Evolutionary conservation across 1,140 invertebrate species (phyloP), one percentile per base, ranked within the genome.

Genomic region (Danaus plexippus): DNA sequence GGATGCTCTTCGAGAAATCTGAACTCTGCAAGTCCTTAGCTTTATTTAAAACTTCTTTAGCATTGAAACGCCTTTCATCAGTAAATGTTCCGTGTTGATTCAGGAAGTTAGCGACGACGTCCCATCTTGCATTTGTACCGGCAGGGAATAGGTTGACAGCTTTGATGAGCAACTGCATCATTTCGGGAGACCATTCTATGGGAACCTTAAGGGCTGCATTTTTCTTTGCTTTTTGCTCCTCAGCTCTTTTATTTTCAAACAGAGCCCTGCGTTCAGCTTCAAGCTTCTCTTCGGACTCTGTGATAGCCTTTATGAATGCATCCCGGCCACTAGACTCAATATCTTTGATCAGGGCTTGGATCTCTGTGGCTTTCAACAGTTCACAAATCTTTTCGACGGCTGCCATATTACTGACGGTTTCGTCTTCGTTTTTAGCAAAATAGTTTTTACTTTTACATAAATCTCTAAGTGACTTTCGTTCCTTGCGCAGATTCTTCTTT

Each of bases 81-180:
- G 81, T 76, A 54, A 88, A 89, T 40, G 77, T 87, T 11, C 90
- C 89, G 75, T 99, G 98, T 76, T 98, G 97, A 77, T 97, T 97
- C 11, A 99, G 93, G 79, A 97, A 99, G 75, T 96, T 96, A 0
- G 97, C 95, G 2, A 99, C 95, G 0, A 98, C 96, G 58, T 98
- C 97, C 97, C 97, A 99, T 66, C 96, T 90, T 75, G 98, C 94
- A 80, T 93, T 95, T 0, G 97, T 99, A 11, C 98, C 97, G 45
- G 97, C 96, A 0, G 98, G 97, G 80, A 98, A 99, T 2, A 99
- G 77, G 88, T 98, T 98, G 0, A 98, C 96, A 42, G 95, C 97
- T 84, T 99, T 99, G 12, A 98, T 97, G 1, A 99, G 88, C 11
- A 97, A 80, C 67, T 97, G 94, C 0, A 96, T 87, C 66, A 90